Percentiles rank a stretch among this genome's conserved stretches.
Conservation (phyloP, 2,888 invertebrate species). For the Lapara coniferarum region DNA sequence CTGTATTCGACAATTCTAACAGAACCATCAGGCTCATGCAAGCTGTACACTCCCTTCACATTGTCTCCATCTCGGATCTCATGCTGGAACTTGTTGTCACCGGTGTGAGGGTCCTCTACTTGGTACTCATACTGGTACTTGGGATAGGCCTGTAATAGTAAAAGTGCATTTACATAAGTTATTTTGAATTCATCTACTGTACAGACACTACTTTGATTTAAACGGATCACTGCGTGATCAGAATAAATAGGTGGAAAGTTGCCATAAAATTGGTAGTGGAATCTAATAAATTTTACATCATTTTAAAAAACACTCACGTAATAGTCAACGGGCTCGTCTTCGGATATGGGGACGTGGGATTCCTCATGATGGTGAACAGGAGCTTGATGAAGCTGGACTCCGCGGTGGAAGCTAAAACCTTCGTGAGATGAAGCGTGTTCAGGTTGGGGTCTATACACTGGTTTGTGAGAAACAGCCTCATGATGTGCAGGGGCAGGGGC, state of each 20-base stretch:
- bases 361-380: conserved; percentile 49
- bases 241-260: conserved; percentile 72
- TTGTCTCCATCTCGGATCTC: conserved; percentile 85
- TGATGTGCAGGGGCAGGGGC: conserved; percentile 32
- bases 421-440: conserved; percentile 40
- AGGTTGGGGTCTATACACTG: conserved; percentile 39
- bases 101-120: conserved; percentile 85
- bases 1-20: conserved; percentile 84
- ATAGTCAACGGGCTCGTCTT: conserved; percentile 76
- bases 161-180: conserved; percentile 43
- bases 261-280: conserved; percentile 50
- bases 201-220: conserved; percentile 42
- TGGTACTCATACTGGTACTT: conserved; percentile 85
- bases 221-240: conserved; percentile 52
- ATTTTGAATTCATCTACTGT: conserved; percentile 10
- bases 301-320: conserved; percentile 68
- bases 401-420: conserved; percentile 42
- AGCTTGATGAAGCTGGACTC: conserved; percentile 42
- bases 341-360: conserved; percentile 50
- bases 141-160: conserved; percentile 75
- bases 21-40: conserved; percentile 85
- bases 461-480: conserved; percentile 37
- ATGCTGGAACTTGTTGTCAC: conserved; percentile 85
- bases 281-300: conserved; percentile 50
- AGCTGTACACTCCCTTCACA: conserved; percentile 86